Base-by-base conservation (phyloP, 2,888 invertebrate genomes). In the Papilio demoleus region DNA sequence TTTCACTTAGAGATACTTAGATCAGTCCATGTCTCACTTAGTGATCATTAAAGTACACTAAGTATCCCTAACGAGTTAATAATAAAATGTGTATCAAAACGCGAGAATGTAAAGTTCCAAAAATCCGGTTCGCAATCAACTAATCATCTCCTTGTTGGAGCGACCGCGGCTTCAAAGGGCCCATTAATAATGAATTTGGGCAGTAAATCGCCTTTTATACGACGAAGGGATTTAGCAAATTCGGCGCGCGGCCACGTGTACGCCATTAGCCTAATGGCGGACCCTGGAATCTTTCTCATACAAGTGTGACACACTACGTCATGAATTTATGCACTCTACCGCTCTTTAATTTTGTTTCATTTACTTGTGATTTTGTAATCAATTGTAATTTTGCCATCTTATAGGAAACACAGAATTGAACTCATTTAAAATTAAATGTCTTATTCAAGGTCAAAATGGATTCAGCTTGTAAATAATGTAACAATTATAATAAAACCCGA, bases 161-260 rank as follows among this genome's bases (percentile, higher is more conserved):
- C 79, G 76, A 81, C 86, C 85, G 79, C 80, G 75, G 74, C 82
- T 85, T 85, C 84, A 88, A 88, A 87, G 85, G 81, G 85, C 77
- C 80, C 87, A 90, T 92, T 90, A 88, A 92, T 90, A 88, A 90
- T 90, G 84, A 87, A 92, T 90, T 90, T 85, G 88, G 88, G 83
- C 79, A 83, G 83, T 85, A 90, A 91, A 92, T 90, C 89, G 88
- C 81, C 87, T 90, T 89, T 88, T 86, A 87, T 86, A 82, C 86
- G 84, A 76, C 80, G 86, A 85, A 88, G 90, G 92, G 92, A 90
- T 90, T 91, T 90, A 77, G 77, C 77, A 76, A 78, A 76, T 77
- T 77, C 71, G 73, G 70, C 74, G 70, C 73, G 69, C 71, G 76
- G 91, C 88, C 92, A 90, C 92, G 92, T 90, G 92, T 88, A 80